Base-by-base conservation (phyloP, 2,113 vertebrate genomes). In the Gila orcuttii region DNA sequence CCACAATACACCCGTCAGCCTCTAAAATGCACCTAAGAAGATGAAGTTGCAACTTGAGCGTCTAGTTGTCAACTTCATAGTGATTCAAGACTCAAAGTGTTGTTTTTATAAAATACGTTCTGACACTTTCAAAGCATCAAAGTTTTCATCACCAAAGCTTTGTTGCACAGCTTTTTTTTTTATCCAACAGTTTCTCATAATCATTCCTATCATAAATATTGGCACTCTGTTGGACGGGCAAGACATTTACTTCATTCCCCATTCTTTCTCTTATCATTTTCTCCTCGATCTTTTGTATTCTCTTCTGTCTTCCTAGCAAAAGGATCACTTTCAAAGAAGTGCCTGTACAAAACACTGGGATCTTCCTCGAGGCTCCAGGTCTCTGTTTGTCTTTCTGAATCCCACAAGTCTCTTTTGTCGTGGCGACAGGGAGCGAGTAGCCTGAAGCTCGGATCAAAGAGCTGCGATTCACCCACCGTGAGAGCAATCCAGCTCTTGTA, bases 401-500 rank as follows among this genome's bases (percentile, higher is more conserved):
- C 82, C 45, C 50, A 17, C 57, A 47, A n/a, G 23, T 62, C 69
- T 28, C 39, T 64, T 84, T 59, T 60, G 31, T 73, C 15, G 11
- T n/a, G 4, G 25, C 4, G 17, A 45, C 31, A 64, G 60, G 28
- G 36, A 47, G 8, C 2, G 39, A 23, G 25, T 39, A 81, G 59
- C 59, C 42, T 47, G 33, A 87, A 33, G 82, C 68, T 87, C 21
- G 23, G 23, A 74, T 85, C 17, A 87, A 79, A 64, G 45, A 33
- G 8, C 45, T 6, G 4, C 66, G 33, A 87, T 71, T 62, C 17
- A 71, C 57, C 42, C 21, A 13, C 25, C 13, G 45, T 13, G 28
- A 50, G 36, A 50, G 69, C 12, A 31, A 82, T 75, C 28, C 13
- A n/a, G 84, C 47, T 83, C 82, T 71, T 82, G 19, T 52, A 36